Evolutionary conservation across 37 sponge, comb jelly and placozoan genomes (phyloP).

Genomic region (Cliona cf. orientalis): DNA sequence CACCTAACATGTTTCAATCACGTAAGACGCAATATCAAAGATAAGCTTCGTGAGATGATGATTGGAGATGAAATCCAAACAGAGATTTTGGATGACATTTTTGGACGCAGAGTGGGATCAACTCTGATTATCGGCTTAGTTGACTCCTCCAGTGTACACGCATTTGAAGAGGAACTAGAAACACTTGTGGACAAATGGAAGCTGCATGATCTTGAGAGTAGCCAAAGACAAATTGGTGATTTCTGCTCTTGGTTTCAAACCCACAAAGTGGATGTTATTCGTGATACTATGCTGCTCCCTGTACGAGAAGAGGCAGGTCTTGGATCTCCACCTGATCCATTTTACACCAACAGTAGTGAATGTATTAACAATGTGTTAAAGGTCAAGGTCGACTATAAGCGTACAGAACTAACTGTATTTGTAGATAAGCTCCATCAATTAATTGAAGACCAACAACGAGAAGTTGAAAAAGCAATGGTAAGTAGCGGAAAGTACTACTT

Average conservation of each 20-base stretch:
- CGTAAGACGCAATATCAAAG: constrained; percentile 31
- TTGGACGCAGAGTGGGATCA: constrained; percentile 26
- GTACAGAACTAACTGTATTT: constrained; percentile 29
- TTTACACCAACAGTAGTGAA: constrained; percentile 34
- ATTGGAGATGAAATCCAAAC: not conserved
- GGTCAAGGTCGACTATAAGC: no score
- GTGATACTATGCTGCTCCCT: no score
- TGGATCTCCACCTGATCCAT: no score
- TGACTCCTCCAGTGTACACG: constrained; percentile 12
- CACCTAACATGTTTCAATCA: constrained; percentile 52
- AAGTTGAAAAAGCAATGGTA: constrained; percentile 58
- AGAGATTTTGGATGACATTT: constrained; percentile 33
- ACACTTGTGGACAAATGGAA: not conserved
- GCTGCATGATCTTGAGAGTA: no score
- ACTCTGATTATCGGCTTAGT: constrained; percentile 41
- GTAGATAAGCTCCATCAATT: constrained; percentile 24
- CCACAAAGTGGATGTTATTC: constrained; percentile 26
- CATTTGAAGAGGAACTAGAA: constrained; percentile 20
- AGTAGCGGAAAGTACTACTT: constrained; percentile 42
- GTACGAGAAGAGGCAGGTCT: no score
- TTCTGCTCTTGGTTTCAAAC: no score
- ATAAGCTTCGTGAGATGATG: not conserved
- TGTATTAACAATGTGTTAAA: constrained; percentile 18
- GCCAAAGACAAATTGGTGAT: no score
- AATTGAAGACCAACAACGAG: constrained; percentile 38